Evolutionary conservation across 2,113 vertebrate species (phyloP).

Genomic region (Coryphaenoides rupestris): DNA sequence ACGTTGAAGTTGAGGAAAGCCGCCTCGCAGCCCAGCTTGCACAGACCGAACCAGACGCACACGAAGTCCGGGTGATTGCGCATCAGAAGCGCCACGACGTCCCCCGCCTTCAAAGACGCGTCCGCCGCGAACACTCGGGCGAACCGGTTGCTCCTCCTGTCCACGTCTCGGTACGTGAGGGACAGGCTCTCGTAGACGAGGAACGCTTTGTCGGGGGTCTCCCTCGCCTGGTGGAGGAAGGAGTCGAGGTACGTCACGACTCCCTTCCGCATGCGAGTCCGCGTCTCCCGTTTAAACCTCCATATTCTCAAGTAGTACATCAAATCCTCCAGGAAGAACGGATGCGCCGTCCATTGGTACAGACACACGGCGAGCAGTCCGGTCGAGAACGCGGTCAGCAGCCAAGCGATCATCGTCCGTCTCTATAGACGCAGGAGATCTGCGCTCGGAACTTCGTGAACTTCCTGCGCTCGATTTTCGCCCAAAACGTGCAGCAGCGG

Average conservation of each 20-base stretch:
- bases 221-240: conserved; percentile 73
- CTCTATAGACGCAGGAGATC: background rate
- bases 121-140: conserved; percentile 68
- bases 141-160: conserved; percentile 76
- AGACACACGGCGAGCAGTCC: conserved; percentile 66
- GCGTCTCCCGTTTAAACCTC: conserved; percentile 46
- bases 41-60: conserved; percentile 83
- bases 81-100: conserved; percentile 84
- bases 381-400: conserved; percentile 52
- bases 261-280: conserved; percentile 55
- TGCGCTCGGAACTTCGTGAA: too few species aligned
- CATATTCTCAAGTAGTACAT: conserved; percentile 71
- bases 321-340: conserved; percentile 82
- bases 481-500: too few species aligned
- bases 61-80: conserved; percentile 88
- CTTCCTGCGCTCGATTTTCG: too few species aligned
- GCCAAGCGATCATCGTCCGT: conserved; percentile 53
- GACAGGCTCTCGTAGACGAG: conserved; percentile 74
- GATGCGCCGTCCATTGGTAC: conserved; percentile 68
- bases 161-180: conserved; percentile 78
- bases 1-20: conserved; percentile 87
- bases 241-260: conserved; percentile 78
- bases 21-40: conserved; percentile 83
- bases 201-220: conserved; percentile 78
- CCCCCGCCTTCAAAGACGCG: conserved; percentile 63